Evolutionary conservation across 1,140 invertebrate species (phyloP).

Genomic region (Tetramorium parvispinum): DNA sequence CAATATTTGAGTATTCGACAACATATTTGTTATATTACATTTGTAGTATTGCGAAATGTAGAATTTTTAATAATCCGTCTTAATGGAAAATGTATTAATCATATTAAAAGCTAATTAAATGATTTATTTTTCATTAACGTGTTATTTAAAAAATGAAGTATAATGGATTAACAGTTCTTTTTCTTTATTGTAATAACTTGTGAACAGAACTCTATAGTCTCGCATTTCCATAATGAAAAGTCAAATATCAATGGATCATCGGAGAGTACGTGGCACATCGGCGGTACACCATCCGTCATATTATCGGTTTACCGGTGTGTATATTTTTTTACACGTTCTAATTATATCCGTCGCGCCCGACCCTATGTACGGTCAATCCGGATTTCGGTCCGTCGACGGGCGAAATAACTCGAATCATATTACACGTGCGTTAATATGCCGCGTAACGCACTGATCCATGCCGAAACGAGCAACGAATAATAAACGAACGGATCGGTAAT

Average conservation of each 20-base stretch:
- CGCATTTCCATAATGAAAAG: conserved; percentile 2
- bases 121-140: neutral
- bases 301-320: conserved; percentile 53
- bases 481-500: conserved; percentile 48
- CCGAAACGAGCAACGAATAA: conserved; percentile 62
- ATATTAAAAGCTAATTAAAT: neutral
- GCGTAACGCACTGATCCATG: conserved; percentile 58
- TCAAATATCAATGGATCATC: conserved; percentile 51
- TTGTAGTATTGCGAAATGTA: neutral
- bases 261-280: conserved; percentile 6
- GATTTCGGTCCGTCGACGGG: conserved; percentile 48
- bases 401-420: conserved; percentile 65
- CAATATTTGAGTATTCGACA: neutral
- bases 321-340: conserved; percentile 61
- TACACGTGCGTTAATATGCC: conserved; percentile 62
- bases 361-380: conserved; percentile 40
- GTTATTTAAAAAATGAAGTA: neutral
- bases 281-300: conserved; percentile 40
- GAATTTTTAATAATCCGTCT: neutral
- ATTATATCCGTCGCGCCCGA: conserved; percentile 53
- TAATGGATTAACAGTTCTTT: neutral
- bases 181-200: neutral
- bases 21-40: neutral
- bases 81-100: neutral
- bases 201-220: neutral